Evolutionary conservation across 2,888 invertebrate species (phyloP), one percentile per base, ranked within the genome.

Genomic region (Tubulanus polymorphus): DNA sequence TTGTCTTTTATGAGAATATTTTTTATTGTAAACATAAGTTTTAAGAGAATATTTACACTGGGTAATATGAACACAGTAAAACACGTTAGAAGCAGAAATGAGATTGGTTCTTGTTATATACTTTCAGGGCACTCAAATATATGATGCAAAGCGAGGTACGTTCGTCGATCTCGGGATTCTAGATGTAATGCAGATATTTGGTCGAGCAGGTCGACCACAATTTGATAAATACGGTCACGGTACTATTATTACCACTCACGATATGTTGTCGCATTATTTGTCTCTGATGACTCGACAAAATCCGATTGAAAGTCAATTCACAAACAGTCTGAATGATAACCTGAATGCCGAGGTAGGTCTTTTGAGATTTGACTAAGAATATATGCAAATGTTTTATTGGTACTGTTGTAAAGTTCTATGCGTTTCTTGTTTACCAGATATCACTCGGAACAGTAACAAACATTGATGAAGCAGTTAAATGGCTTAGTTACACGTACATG

Each of bases 291-390:
- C 94, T 1, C 91, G 94, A 74, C 96, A 97, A 80, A 91, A 92
- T 77, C 97, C 99, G 0, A 99, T 99, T 61, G 99, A 99, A 80
- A 95, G 95, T 72, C 93, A 93, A 80, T 96, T 99, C 71, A 87
- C 94, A 57, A 87, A 87, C 70, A 87, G 90, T 66, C 81, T 99
- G 54, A 89, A 91, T 2, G 97, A 99, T 79, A 96, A 99, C 82
- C 84, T 99, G 58, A 99, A 99, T 81, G 99, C 99, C 28, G 99
- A 99, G 84, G 90, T 91, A 74, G 66, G 74, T 15, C 3, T 37
- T n/a, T 6, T 47, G 5, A 27, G n/a, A 8, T 20, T 26, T 47
- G 48, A n/a, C n/a, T 20, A 47, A 10, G n/a, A 41, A 15, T 15
- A 41, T 41, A 5, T 8, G 6, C 15, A 8, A 20, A 23, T 41